Conservation (phyloP, 2,113 vertebrate species). For the Cynoglossus semilaevis region DNA sequence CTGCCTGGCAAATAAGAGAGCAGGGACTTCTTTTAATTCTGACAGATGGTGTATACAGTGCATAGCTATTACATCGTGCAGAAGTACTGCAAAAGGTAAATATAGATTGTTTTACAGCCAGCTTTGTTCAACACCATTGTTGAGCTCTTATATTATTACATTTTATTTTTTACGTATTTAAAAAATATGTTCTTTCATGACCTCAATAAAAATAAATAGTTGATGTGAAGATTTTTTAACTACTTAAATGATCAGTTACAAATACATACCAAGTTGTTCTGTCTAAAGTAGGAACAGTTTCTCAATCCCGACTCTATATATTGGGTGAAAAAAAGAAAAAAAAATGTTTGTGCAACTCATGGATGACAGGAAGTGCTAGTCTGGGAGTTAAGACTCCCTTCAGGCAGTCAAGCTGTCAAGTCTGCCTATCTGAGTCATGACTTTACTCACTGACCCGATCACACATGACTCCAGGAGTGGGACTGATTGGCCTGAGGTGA, state of each 20-base stretch:
- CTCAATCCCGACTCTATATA: background rate
- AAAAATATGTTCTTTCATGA: background rate
- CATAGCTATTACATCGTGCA: constrained; percentile 23
- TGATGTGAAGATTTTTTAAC: background rate
- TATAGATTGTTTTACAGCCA: constrained; percentile 15
- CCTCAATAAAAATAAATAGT: constrained; percentile 1
- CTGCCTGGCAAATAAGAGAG: constrained; percentile 38
- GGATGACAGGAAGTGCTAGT: constrained; percentile 11
- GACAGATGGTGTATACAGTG: constrained; percentile 54
- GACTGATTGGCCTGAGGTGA: constrained; percentile 15
- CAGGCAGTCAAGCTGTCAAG: constrained; percentile 62
- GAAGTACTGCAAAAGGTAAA: constrained; percentile 43
- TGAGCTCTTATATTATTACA: background rate
- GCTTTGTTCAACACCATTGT: constrained; percentile 12
- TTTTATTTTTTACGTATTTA: constrained; percentile 15
- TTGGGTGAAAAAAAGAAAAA: constrained; percentile 12
- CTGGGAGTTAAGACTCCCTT: constrained; percentile 38
- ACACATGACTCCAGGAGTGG: constrained; percentile 27
- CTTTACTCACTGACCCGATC: constrained; percentile 45
- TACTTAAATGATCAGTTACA: background rate
- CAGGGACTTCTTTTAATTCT: constrained; percentile 35
- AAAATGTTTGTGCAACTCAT: background rate
- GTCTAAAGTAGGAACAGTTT: too few species aligned
- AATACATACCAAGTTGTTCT: too few species aligned
- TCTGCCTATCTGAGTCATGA: constrained; percentile 19